phyloP scores from a whole-genome alignment of 2,113 vertebrate species.

The Gracilinanus agilis region DNA sequence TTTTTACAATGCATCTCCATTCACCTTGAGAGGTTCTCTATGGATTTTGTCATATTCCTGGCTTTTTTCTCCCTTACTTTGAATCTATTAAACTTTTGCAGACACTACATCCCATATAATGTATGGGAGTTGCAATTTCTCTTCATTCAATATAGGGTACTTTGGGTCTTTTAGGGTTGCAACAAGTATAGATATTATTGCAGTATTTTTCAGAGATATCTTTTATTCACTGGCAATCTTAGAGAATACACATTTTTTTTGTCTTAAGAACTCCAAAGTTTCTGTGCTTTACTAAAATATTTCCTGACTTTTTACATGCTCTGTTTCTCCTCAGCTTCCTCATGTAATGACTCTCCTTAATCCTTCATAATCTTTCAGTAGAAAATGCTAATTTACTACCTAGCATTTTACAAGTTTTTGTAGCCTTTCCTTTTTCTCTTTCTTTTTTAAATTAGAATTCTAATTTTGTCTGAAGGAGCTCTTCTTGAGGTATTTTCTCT shows the following conservation, averaged over 20 bases:
- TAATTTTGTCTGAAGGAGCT: neutral
- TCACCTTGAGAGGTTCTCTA: neutral
- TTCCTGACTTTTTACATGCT: neutral
- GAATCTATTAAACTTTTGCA: neutral
- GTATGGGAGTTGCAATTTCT: neutral
- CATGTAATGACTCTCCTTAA: no score
- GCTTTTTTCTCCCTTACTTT: neutral
- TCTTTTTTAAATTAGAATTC: neutral
- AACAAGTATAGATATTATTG: neutral
- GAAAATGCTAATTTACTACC: neutral
- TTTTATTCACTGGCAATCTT: neutral
- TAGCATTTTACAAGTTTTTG: neutral
- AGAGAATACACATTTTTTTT: neutral
- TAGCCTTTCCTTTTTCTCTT: neutral
- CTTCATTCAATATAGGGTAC: neutral
- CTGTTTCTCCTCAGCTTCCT: neutral
- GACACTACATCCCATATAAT: neutral
- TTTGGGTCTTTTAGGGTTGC: neutral
- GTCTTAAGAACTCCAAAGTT: neutral
- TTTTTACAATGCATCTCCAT: neutral
- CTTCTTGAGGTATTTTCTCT: neutral
- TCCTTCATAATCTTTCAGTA: no score
- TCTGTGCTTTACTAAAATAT: neutral
- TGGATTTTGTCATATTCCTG: neutral
- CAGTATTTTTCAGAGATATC: neutral